These are phyloP conservation scores for Tonatia bakeri DNA, from an alignment of 2,113 vertebrate species.

Conservation along the genomic window DNA sequence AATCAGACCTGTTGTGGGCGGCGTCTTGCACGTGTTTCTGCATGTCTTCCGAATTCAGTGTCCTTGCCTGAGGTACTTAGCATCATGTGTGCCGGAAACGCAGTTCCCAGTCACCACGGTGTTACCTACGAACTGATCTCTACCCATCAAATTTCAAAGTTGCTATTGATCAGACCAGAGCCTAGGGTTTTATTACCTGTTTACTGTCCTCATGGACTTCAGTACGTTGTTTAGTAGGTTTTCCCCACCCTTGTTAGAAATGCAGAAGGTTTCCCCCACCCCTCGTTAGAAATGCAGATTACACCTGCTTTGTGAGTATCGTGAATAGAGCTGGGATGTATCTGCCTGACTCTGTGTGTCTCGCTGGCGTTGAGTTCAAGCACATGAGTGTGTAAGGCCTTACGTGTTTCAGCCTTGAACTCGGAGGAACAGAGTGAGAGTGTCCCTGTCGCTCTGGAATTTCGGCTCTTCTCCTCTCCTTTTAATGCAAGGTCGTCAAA, in stretches of 20 bases:
- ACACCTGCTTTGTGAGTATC: not conserved
- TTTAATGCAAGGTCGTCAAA: not conserved
- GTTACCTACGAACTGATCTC: not conserved
- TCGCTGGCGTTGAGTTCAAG: not conserved
- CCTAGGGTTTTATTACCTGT: not conserved
- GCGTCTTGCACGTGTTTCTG: not conserved
- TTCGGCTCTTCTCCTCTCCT: not conserved
- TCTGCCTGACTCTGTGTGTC: not conserved
- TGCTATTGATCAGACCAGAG: not conserved
- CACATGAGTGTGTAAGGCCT: not conserved
- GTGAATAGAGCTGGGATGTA: not conserved
- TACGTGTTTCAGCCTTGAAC: not conserved
- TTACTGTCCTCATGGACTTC: not conserved
- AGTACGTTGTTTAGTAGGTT: not conserved
- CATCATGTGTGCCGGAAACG: not conserved
- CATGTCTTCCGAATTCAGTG: not conserved
- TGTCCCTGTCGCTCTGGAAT: not conserved
- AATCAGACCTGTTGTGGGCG: not conserved
- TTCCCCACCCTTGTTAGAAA: not conserved
- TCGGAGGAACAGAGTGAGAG: not conserved
- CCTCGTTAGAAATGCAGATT: constrained; percentile 3
- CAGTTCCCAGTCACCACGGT: not conserved
- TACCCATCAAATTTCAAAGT: not conserved
- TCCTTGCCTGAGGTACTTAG: not conserved
- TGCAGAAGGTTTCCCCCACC: not conserved